Evolutionary conservation across 2,113 vertebrate genomes (phyloP), one percentile per base, ranked within the genome.

Genomic region (Albula glossodonta): DNA sequence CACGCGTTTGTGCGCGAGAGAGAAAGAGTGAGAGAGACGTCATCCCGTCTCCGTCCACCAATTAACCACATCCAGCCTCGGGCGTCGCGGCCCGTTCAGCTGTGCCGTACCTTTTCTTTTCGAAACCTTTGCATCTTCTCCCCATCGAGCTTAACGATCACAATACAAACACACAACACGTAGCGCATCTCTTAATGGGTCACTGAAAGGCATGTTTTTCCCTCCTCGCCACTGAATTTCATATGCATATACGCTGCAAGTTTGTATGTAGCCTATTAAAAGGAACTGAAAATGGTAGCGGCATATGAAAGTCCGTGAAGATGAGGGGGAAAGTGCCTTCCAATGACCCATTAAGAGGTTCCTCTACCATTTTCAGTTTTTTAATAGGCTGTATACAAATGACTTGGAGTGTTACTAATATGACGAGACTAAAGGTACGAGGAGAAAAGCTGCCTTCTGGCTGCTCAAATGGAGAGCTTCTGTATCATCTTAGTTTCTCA

Each of bases 401-500:
- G 51, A 87, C 79, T 87, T 52, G 83, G 81, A 77, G 19, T 52
- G n/a, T 78, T 74, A 56, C 83, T 87, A 87, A 88, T 85, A 74
- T n/a, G 83, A 66, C 70, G 88, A 49, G 81, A 88, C 84, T 84
- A 52, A 89, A 88, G 81, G 86, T 86, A 87, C 48, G 63, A 50
- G 57, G 50, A n/a, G 4, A 22, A 53, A 81, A 11, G 12, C 50
- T 56, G 12, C 66, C 78, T 79, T 49, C 48, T 41, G 48, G 57
- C 70, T 41, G 41, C 31, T 6, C 81, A 89, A 88, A 84, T 78
- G 84, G 48, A 53, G 50, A 22, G 12, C 19, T 51, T 51, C 5
- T 51, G n/a, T n/a, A n/a, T 48, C 17, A 83, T 66, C 25, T 19
- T 50, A 12, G 51, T 17, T n/a, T 31, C 51, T 53, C 50, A 8